Percentiles rank a stretch among this genome's conserved stretches.
phyloP scores from a whole-genome alignment of 1,140 invertebrate species.

The Bombus pascuorum region DNA sequence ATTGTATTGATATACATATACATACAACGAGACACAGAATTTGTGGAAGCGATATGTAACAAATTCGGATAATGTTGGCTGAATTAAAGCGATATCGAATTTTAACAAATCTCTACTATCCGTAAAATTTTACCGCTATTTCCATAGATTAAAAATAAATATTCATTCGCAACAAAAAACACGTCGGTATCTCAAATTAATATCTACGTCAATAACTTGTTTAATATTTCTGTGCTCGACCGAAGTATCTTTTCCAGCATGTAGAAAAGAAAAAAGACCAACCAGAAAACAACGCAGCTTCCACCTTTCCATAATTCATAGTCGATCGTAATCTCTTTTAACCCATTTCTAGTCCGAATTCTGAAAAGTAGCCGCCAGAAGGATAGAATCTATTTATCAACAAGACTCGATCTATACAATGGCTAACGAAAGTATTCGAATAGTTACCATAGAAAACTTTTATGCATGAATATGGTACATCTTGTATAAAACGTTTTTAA shows the following conservation, averaged over 20 bases:
- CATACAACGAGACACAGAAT: neutral
- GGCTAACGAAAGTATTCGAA: no score
- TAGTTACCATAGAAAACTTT: no score
- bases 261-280: neutral
- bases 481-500: no score
- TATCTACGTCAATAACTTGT: constrained; percentile 17
- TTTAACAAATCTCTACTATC: neutral
- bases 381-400: constrained; percentile 57
- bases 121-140: neutral
- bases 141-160: neutral
- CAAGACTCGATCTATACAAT: neutral
- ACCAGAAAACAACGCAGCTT: constrained; percentile 6
- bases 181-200: neutral
- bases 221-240: neutral
- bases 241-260: constrained; percentile 7
- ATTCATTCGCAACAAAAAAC: neutral
- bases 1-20: neutral
- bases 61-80: neutral
- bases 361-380: constrained; percentile 20
- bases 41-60: neutral
- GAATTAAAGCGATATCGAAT: neutral
- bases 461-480: no score
- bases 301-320: constrained; percentile 39
- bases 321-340: constrained; percentile 41
- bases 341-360: constrained; percentile 33